A percentile compares a stretch with the other conserved stretches of the same genome.
These are phyloP conservation scores for Tapirus indicus DNA, from an alignment of 2,797 vertebrate species.

Conservation along the genomic window DNA sequence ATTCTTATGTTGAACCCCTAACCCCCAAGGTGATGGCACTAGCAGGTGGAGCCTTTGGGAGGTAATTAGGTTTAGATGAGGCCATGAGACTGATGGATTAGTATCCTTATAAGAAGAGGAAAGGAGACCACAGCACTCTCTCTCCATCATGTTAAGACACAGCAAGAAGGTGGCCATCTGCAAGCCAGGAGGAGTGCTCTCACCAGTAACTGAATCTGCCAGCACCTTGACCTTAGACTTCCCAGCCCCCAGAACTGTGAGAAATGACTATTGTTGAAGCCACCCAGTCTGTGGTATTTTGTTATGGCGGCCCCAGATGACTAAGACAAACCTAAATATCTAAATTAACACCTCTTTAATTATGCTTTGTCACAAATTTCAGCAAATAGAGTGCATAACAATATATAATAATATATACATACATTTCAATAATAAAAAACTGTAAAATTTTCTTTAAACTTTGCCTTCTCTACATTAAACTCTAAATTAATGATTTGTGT, in stretches of 20 bases:
- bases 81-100: neutral
- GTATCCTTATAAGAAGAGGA: neutral
- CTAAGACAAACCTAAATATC: neutral
- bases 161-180: neutral
- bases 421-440: neutral
- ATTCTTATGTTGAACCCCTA: neutral
- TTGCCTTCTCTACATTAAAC: neutral
- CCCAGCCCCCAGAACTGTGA: neutral
- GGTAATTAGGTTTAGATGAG: neutral
- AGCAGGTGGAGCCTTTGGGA: neutral
- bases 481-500: neutral
- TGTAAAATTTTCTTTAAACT: neutral
- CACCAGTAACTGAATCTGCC: neutral
- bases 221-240: neutral
- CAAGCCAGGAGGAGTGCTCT: neutral
- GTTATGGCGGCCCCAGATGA: neutral
- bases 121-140: neutral
- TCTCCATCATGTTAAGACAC: neutral
- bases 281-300: neutral
- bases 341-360: constrained; percentile 4
- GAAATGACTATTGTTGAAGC: neutral
- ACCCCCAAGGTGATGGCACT: neutral
- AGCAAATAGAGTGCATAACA: neutral
- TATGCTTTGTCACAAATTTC: neutral
- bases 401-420: neutral